phyloP scores from a whole-genome alignment of 2,888 invertebrate species.

The Drosophila silvestris region DNA sequence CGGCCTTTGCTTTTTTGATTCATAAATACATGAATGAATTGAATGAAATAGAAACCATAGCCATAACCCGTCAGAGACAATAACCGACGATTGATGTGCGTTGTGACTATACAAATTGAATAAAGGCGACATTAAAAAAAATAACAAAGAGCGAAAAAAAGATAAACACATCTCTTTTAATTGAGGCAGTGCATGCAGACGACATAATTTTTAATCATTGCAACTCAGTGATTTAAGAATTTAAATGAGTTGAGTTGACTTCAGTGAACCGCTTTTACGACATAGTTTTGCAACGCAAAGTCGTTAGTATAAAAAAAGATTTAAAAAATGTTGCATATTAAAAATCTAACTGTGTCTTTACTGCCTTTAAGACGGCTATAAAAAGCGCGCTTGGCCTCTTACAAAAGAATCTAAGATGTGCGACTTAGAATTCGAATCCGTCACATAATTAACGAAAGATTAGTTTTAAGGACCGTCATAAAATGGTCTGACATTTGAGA shows the following conservation, averaged over 20 bases:
- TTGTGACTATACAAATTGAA: background rate
- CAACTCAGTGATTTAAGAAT: background rate
- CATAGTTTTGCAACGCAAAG: background rate
- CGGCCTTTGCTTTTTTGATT: background rate
- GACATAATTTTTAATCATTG: background rate
- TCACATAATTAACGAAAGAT: background rate
- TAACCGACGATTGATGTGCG: background rate
- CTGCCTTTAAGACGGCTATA: background rate
- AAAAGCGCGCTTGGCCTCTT: background rate
- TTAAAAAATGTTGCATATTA: background rate
- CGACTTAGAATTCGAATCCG: background rate
- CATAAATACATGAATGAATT: background rate
- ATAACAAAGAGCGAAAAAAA: background rate
- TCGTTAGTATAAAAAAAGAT: background rate
- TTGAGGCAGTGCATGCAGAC: background rate
- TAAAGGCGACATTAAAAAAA: background rate
- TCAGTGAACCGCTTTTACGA: background rate
- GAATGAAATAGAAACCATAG: background rate
- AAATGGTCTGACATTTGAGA: background rate
- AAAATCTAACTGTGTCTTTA: background rate
- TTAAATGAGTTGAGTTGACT: background rate
- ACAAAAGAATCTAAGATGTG: background rate
- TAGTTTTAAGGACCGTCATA: background rate
- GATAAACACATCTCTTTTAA: background rate
- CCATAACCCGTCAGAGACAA: background rate